These are phyloP conservation scores for Dendrolimus houi DNA, from an alignment of 2,888 invertebrate genomes.

Conservation along the genomic window DNA sequence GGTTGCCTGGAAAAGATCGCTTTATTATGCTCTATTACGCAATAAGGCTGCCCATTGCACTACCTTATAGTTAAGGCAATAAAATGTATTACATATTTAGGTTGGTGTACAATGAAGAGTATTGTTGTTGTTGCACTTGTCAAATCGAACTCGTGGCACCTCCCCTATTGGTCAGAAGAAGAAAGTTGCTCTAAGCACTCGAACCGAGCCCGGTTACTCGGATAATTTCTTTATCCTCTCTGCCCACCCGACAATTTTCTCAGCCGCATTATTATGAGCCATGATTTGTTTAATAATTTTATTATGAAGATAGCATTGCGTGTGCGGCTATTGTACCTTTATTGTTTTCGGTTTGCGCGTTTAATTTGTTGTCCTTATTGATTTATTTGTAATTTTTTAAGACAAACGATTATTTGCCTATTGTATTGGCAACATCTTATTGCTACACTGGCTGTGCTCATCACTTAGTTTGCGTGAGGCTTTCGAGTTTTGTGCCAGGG, in stretches of 20 bases:
- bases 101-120: no score
- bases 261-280: constrained; percentile 66
- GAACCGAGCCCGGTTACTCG: constrained; percentile 52
- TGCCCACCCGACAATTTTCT: constrained; percentile 72
- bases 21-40: no score
- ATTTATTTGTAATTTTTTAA: constrained; percentile 8
- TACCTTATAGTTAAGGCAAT: no score
- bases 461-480: no score
- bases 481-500: no score
- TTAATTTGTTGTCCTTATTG: constrained; percentile 23
- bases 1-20: no score
- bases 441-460: no score
- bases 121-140: no score
- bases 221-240: constrained; percentile 73
- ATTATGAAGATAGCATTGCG: constrained; percentile 56
- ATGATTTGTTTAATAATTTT: constrained; percentile 77
- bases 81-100: no score
- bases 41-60: no score
- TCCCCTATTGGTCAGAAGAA: neutral
- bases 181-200: neutral
- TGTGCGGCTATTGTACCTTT: constrained; percentile 38
- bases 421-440: no score
- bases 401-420: constrained; percentile 11
- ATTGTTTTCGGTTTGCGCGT: constrained; percentile 38
- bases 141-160: neutral